phyloP scores from a whole-genome alignment of 92 coral and sea anemone genomes.

The Siderastrea siderea region DNA sequence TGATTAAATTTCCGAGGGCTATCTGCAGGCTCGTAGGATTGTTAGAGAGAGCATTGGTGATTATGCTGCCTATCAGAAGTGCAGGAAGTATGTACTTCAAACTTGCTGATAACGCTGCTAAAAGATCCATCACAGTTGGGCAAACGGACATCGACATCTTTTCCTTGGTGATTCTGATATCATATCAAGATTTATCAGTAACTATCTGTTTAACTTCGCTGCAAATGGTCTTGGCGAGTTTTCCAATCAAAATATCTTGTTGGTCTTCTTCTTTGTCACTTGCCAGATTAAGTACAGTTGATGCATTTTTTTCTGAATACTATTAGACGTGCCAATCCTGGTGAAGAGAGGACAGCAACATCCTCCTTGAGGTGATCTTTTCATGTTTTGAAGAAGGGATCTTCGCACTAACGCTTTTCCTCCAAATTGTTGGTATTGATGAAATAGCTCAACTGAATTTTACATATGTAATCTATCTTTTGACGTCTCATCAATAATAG shows the following conservation, averaged over 20 bases:
- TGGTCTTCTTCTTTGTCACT: slow-evolving; percentile 57
- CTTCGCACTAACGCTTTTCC: slow-evolving; percentile 52
- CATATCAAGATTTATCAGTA: slow-evolving; percentile 48
- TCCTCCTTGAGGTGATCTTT: slow-evolving; percentile 55
- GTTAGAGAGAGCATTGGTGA: too few species aligned
- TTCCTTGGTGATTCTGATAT: slow-evolving; percentile 69
- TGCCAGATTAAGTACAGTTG: slow-evolving; percentile 50
- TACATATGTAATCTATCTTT: slow-evolving; percentile 69
- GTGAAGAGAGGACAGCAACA: slow-evolving; percentile 66
- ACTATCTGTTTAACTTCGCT: slow-evolving; percentile 52
- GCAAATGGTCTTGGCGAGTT: slow-evolving; percentile 46
- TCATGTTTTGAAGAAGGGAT: slow-evolving; percentile 44
- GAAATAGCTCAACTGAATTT: slow-evolving; percentile 63
- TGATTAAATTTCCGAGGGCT: background rate
- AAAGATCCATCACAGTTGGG: slow-evolving; percentile 61
- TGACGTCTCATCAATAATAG: slow-evolving; percentile 41
- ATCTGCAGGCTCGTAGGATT: too few species aligned
- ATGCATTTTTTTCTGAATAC: slow-evolving; percentile 54
- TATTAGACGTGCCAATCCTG: slow-evolving; percentile 65
- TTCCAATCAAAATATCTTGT: slow-evolving; percentile 37
- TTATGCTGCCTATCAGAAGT: too few species aligned
- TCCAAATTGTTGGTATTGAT: slow-evolving; percentile 67
- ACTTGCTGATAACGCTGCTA: slow-evolving; percentile 56
- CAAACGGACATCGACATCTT: background rate
- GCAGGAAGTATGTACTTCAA: slow-evolving; percentile 65